Conservation (phyloP, 2,797 vertebrate genomes). For the Cryptoblepharus egeriae region DNA sequence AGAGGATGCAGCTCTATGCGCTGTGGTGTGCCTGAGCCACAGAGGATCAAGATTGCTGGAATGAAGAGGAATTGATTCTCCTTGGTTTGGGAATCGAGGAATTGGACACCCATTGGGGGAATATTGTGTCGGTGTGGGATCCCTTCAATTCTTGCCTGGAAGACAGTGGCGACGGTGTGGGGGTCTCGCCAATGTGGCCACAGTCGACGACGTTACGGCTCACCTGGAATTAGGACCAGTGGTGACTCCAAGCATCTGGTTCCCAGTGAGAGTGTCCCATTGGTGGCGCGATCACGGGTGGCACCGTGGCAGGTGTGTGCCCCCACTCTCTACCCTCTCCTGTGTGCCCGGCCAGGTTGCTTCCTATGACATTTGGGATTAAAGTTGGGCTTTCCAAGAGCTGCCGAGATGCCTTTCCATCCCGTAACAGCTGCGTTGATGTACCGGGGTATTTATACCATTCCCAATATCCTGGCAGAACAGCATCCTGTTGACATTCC, state of each 20-base stretch:
- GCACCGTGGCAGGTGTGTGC: neutral
- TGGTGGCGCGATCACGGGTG: neutral
- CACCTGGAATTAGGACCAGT: neutral
- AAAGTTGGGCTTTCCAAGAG: constrained; percentile 49
- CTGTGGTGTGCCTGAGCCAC: neutral
- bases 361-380: constrained; percentile 31
- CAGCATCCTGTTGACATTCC: constrained; percentile 85
- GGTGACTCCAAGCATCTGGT: neutral
- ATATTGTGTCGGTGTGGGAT: no score
- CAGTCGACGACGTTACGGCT: no score
- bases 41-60: neutral
- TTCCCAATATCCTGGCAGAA: constrained; percentile 87
- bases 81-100: neutral
- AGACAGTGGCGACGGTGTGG: no score
- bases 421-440: constrained; percentile 88
- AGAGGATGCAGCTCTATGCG: neutral
- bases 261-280: neutral
- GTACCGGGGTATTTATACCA: constrained; percentile 89
- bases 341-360: neutral
- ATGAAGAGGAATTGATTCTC: neutral
- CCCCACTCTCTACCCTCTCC: neutral
- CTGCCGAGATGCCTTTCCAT: constrained; percentile 87
- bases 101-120: neutral
- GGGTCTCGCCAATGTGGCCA: no score
- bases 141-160: neutral